Percentiles rank a stretch among this genome's conserved stretches.
These are phyloP conservation scores for Trinorchestia longiramus DNA, from an alignment of 1,140 invertebrate species.

Conservation along the genomic window DNA sequence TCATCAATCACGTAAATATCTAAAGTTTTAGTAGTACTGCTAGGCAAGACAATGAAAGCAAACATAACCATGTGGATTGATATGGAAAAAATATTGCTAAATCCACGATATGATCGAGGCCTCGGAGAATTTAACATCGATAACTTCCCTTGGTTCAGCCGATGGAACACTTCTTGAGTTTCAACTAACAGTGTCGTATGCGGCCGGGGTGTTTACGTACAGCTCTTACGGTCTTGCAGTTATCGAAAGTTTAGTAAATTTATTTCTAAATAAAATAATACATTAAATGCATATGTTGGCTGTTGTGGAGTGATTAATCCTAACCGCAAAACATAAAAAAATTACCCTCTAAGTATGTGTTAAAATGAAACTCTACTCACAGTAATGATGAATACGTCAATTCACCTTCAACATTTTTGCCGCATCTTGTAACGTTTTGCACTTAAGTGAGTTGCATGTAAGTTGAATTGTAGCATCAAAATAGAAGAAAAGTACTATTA, in stretches of 20 bases:
- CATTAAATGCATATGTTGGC: background rate
- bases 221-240: background rate
- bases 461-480: background rate
- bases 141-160: too few relatives aligned
- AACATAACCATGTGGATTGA: background rate
- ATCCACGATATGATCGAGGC: background rate
- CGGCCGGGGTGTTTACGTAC: background rate
- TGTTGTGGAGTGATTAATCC: background rate
- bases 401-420: background rate
- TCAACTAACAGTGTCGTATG: background rate
- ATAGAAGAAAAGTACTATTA: too few relatives aligned
- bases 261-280: background rate
- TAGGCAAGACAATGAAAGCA: too few relatives aligned
- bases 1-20: too few relatives aligned
- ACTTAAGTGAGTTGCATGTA: background rate
- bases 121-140: too few relatives aligned
- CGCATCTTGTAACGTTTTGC: background rate
- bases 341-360: background rate
- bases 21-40: too few relatives aligned
- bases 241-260: background rate
- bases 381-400: background rate
- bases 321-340: background rate
- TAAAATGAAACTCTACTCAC: background rate
- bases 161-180: background rate
- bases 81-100: background rate